Conservation (phyloP, 1,140 invertebrate genomes). For the Calycopis cecrops region DNA sequence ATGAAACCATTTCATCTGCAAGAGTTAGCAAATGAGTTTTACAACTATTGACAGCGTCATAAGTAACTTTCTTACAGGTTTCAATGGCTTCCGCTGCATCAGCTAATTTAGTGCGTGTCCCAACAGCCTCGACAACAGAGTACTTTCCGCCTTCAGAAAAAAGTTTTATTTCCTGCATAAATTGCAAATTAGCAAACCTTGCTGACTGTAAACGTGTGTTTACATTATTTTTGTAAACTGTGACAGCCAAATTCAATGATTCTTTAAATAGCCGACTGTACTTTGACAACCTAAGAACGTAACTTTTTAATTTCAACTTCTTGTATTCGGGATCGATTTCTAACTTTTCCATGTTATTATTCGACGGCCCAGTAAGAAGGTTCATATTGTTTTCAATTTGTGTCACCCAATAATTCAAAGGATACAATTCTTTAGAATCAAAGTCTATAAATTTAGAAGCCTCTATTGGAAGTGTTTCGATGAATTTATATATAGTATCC, state of each 20-base stretch:
- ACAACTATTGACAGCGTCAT: constrained; percentile 39
- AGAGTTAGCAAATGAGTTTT: constrained; percentile 33
- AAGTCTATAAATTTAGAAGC: constrained; percentile 35
- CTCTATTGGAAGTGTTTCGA: constrained; percentile 37
- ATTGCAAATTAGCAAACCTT: constrained; percentile 44
- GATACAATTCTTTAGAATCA: constrained; percentile 47
- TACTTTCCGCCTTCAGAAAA: constrained; percentile 49
- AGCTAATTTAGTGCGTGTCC: constrained; percentile 31
- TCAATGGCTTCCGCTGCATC: constrained; percentile 45
- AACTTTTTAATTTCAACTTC: constrained; percentile 54
- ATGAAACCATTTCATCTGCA: constrained; percentile 41
- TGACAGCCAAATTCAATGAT: constrained; percentile 36
- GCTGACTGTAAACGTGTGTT: constrained; percentile 39
- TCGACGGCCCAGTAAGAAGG: constrained; percentile 24
- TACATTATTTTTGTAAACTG: constrained; percentile 35
- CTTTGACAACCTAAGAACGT: constrained; percentile 38
- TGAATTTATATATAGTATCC: constrained; percentile 40
- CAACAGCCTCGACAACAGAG: constrained; percentile 38
- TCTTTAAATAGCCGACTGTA: constrained; percentile 40
- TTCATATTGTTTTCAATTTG: constrained; percentile 28
- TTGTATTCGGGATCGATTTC: constrained; percentile 39
- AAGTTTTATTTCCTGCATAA: constrained; percentile 44
- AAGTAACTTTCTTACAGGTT: constrained; percentile 24
- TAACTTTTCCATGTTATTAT: constrained; percentile 24
- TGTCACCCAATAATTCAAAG: constrained; percentile 37